A percentile compares a stretch with the other conserved stretches of the same genome.
Conservation (phyloP, 2,888 invertebrate genomes). For the Scaptomyza tumidula region DNA sequence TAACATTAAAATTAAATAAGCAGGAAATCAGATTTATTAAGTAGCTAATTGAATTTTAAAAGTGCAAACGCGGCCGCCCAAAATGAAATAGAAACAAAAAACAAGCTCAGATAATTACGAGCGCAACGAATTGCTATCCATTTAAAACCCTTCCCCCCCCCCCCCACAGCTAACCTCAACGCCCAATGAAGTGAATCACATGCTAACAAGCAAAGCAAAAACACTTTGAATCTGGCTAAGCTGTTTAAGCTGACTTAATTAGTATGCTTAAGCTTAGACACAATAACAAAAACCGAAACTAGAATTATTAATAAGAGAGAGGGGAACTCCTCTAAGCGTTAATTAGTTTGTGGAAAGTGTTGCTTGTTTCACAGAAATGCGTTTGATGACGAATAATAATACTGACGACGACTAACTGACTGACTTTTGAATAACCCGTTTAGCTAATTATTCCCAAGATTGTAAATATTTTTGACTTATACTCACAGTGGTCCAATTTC, state of each 20-base stretch:
- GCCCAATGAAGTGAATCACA: conserved; percentile 50
- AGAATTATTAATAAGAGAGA: not conserved
- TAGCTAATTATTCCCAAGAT: not conserved
- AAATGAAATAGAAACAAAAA: conserved; percentile 14
- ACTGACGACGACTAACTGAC: not conserved
- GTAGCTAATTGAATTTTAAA: conserved; percentile 65
- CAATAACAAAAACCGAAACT: conserved; percentile 6
- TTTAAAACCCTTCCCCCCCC: conserved; percentile 39
- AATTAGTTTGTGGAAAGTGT: conserved; percentile 53
- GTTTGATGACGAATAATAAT: conserved; percentile 43
- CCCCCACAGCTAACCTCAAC: not conserved
- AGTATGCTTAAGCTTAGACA: conserved; percentile 48
- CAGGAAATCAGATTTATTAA: conserved; percentile 45
- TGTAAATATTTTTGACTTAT: not conserved
- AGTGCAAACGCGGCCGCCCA: conserved; percentile 47
- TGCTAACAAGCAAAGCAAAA: conserved; percentile 37
- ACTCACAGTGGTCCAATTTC: conserved; percentile 86
- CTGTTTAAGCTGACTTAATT: conserved; percentile 58
- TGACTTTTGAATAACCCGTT: conserved; percentile 27
- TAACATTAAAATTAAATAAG: conserved; percentile 15
- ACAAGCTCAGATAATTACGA: conserved; percentile 38
- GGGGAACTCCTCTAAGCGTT: conserved; percentile 56
- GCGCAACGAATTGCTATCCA: conserved; percentile 58
- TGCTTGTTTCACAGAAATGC: conserved; percentile 35
- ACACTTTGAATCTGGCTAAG: conserved; percentile 58